Base-by-base conservation (phyloP, 2,888 invertebrate species). In the Caenorhabditis drosophilae region DNA sequence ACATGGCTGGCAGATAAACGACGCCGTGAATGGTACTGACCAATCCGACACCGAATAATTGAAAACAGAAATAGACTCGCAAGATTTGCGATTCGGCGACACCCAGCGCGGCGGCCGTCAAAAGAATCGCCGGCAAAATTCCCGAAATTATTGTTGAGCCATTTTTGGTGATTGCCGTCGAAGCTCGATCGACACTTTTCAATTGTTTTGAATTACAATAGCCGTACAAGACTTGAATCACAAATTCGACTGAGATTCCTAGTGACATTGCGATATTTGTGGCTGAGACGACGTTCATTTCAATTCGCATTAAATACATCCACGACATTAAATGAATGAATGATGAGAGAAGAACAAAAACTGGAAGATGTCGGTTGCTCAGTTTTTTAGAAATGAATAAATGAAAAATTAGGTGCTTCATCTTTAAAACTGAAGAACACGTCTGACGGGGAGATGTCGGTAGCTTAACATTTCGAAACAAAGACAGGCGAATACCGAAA, bases 221-320 rank as follows among this genome's bases (percentile, higher is more conserved):
- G 0, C 56, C 62, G 34, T 62, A 50, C n/a, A 62, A 48, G n/a
- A 62, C 50, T 22, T 51, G 62, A 16, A 52, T 52, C 20, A 62
- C 49, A 26, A 62, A 62, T 41, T 62, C 62, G 15, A 56, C 56
- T 7, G 62, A 48, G n/a, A 62, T 62, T 31, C 62, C 62, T 6
- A 62, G 56, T 38, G 57, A 56, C 62, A 62, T 56, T n/a, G 62
- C 47, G 48, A 62, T 52, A 26, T 62, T 62, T 40, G 52, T 62
- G 7, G 44, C 42, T 6, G 62, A 56, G 1, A 62, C 48, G 9
- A 56, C 46, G n/a, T 62, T 62, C 25, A 62, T 41, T n/a, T 26
- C 52, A 18, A 62, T 62, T 18, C 31, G 40, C 15, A 44, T 48
- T 15, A 52, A 25, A 35, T 62, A 56, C 56, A 62, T 56, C 38